Conservation (phyloP, 2,113 vertebrate species). For the Origma solitaria region DNA sequence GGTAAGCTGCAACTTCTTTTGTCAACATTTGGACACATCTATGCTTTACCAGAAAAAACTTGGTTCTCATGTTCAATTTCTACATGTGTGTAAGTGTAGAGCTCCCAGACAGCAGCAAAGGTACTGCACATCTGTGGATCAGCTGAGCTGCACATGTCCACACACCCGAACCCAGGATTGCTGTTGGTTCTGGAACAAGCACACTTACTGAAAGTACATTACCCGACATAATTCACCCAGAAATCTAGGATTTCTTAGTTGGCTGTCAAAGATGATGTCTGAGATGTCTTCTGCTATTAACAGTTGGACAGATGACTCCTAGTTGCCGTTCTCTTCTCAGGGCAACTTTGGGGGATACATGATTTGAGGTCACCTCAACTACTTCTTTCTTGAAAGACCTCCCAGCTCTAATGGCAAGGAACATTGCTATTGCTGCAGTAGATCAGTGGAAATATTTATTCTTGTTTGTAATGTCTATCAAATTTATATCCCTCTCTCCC, state of each 20-base stretch:
- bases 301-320: not conserved
- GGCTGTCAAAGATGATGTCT: not conserved
- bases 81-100: not conserved
- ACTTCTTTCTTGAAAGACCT: not conserved
- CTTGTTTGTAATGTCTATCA: not conserved
- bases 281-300: not conserved
- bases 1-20: not conserved
- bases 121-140: not conserved
- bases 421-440: not conserved
- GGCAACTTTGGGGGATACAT: not conserved
- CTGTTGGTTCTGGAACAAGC: not conserved
- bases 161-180: not conserved
- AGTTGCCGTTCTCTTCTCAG: not conserved
- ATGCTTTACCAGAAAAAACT: not conserved
- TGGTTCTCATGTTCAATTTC: not conserved
- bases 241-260: not conserved
- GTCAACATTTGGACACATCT: not conserved
- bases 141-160: not conserved
- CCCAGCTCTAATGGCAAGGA: not conserved
- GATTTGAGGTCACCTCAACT: not conserved
- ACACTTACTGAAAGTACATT: fast-evolving
- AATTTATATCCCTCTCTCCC: not conserved
- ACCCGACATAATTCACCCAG: not conserved
- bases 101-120: not conserved
- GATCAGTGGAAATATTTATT: not conserved